Percentiles rank a stretch among this genome's conserved stretches.
These are phyloP conservation scores for Drosophila nikananu DNA, from an alignment of 1,140 invertebrate genomes.

Conservation along the genomic window DNA sequence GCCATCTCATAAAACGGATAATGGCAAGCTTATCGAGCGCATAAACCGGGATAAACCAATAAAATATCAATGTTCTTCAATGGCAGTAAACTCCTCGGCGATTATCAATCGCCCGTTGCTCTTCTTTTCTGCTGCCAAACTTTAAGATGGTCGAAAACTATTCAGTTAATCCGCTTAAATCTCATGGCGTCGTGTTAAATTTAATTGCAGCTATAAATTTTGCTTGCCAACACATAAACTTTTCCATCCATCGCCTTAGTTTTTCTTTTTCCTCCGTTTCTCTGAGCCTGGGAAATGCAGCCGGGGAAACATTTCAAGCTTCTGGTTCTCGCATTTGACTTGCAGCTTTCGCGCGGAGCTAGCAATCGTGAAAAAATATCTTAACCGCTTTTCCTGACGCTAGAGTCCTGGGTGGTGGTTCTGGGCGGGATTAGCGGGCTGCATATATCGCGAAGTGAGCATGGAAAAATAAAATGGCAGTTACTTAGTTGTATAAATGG, in stretches of 20 bases:
- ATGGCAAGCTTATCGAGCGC: constrained; percentile 39
- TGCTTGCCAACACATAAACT: constrained; percentile 65
- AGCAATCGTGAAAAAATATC: constrained; percentile 73
- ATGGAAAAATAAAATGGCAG: constrained; percentile 74
- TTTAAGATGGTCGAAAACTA: constrained; percentile 65
- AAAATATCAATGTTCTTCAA: constrained; percentile 72
- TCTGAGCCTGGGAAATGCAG: constrained; percentile 44
- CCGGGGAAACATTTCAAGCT: constrained; percentile 64
- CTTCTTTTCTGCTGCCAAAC: constrained; percentile 21
- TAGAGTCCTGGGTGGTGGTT: constrained; percentile 30
- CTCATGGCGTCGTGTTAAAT: constrained; percentile 79
- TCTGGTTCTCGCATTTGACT: constrained; percentile 70
- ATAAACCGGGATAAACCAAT: constrained; percentile 71
- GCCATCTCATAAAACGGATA: constrained; percentile 45
- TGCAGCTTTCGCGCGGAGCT: constrained; percentile 59
- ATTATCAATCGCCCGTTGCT: constrained; percentile 4
- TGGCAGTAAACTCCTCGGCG: constrained; percentile 15
- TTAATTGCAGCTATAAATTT: constrained; percentile 82
- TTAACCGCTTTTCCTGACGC: constrained; percentile 65
- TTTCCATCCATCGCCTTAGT: constrained; percentile 54
- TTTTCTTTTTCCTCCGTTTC: neutral
- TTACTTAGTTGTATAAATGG: constrained; percentile 74
- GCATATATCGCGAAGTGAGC: constrained; percentile 62
- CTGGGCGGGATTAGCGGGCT: constrained; percentile 58
- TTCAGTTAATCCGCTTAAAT: constrained; percentile 80